phyloP scores from a whole-genome alignment of 1,140 invertebrate species.

The Heterodera schachtii region DNA sequence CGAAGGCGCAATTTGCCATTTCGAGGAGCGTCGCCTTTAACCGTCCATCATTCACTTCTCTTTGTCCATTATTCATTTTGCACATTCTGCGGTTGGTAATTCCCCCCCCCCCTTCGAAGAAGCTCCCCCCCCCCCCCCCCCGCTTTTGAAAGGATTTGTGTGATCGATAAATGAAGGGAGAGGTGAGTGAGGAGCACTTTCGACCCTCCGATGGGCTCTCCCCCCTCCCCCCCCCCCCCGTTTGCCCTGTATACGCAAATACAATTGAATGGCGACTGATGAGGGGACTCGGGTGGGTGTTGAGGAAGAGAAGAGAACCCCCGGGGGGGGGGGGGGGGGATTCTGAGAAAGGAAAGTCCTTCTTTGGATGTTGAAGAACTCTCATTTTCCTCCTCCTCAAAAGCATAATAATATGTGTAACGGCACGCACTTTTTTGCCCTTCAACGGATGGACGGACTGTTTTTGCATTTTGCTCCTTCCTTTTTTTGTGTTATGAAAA shows the following conservation, averaged over 20 bases:
- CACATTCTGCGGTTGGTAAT: neutral
- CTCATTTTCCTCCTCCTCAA: neutral
- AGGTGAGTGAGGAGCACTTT: neutral
- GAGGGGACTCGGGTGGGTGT: too few relatives aligned
- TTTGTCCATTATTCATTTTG: conserved; percentile 8
- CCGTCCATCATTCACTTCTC: neutral
- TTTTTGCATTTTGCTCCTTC: too few relatives aligned
- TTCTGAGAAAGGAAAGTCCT: neutral
- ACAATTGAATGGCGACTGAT: neutral
- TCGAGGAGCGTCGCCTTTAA: neutral
- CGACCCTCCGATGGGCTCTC: conserved; percentile 2
- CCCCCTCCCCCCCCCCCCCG: neutral
- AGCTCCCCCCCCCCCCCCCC: neutral
- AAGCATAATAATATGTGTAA: neutral
- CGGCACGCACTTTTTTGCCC: neutral
- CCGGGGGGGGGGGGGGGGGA: neutral
- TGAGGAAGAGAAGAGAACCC: neutral
- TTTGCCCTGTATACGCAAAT: neutral
- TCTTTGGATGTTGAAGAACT: too few relatives aligned
- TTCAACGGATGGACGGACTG: neutral
- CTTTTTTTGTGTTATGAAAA: neutral
- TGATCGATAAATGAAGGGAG: conserved; percentile 4
- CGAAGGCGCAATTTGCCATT: neutral
- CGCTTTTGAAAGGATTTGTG: neutral
- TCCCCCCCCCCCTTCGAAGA: neutral